phyloP scores from a whole-genome alignment of 2,888 invertebrate species.

The Noctua janthina region DNA sequence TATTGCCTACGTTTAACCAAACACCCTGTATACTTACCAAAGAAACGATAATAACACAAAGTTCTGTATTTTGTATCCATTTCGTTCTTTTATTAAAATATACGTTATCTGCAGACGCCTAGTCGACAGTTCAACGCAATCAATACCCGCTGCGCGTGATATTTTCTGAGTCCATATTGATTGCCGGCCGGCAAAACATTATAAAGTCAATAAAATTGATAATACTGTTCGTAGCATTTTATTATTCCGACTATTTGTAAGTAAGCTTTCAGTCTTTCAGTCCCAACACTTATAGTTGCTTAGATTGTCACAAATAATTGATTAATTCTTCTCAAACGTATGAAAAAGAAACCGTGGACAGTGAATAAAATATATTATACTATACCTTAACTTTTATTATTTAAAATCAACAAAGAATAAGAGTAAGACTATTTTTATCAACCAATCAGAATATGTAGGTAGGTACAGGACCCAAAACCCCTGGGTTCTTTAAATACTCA shows the following conservation, averaged over 20 bases:
- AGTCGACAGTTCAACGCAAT: slow-evolving; percentile 32
- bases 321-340: not conserved
- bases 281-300: no score
- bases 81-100: slow-evolving; percentile 4
- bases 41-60: not conserved
- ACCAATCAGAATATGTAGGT: not conserved
- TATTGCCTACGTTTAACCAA: no score
- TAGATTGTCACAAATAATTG: not conserved
- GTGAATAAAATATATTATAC: not conserved
- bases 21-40: no score
- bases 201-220: slow-evolving; percentile 10
- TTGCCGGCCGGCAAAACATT: slow-evolving; percentile 48
- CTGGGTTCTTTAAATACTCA: not conserved
- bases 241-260: not conserved
- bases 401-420: not conserved
- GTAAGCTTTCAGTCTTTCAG: not conserved
- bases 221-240: not conserved
- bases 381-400: not conserved
- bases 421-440: not conserved
- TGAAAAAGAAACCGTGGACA: not conserved
- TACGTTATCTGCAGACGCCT: slow-evolving; percentile 40
- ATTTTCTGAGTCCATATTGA: not conserved
- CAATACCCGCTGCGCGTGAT: slow-evolving; percentile 32
- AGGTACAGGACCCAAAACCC: not conserved
- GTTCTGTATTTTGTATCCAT: not conserved